Conservation (phyloP, 2,113 vertebrate species). For the Muntiacus reevesi region DNA sequence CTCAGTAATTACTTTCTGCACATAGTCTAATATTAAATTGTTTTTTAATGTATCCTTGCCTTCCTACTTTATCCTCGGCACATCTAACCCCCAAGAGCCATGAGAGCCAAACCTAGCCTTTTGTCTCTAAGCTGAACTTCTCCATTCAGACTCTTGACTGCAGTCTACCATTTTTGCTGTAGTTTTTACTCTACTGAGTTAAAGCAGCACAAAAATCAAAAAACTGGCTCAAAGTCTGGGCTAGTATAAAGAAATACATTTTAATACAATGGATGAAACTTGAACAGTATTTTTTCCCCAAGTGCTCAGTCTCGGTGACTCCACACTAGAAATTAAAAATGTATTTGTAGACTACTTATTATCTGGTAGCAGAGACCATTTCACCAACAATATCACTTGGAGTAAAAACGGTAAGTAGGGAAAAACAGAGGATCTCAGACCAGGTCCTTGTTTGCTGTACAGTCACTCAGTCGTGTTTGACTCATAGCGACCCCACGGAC, state of each 20-base stretch:
- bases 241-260: background rate
- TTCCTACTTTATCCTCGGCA: background rate
- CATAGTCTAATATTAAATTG: conserved; percentile 4
- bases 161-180: background rate
- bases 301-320: background rate
- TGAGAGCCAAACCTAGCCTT: background rate
- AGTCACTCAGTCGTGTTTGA: accelerated
- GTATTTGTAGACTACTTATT: background rate
- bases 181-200: background rate
- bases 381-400: background rate
- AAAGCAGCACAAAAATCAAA: background rate
- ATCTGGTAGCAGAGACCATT: background rate
- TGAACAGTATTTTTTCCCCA: background rate
- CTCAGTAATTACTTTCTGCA: background rate
- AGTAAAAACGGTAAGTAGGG: background rate
- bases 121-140: conserved; percentile 1
- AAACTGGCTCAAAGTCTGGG: background rate
- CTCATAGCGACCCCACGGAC: background rate
- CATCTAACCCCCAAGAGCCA: background rate
- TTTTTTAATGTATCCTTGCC: background rate
- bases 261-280: background rate
- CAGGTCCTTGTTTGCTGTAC: background rate
- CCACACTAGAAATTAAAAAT: background rate
- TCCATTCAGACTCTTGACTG: background rate
- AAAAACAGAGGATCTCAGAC: background rate